phyloP scores from a whole-genome alignment of 2,888 invertebrate species.

The Eudemis profundana region DNA sequence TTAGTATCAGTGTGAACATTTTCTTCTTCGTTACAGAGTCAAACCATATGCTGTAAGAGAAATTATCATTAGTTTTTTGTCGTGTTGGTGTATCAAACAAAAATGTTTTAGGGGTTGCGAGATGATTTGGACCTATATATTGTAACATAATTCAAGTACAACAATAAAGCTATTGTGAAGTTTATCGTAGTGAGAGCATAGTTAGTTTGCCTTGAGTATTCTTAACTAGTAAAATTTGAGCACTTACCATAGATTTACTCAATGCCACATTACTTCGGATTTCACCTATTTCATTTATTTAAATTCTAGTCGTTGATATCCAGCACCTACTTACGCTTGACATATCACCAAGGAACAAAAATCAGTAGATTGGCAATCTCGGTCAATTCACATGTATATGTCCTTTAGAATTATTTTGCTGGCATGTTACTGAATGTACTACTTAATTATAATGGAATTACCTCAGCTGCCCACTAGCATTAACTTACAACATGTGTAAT shows the following conservation, averaged over 20 bases:
- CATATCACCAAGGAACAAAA: no score
- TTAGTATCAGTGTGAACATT: constrained; percentile 70
- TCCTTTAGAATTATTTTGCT: no score
- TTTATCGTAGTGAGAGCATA: constrained; percentile 11
- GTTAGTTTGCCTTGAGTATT: not conserved
- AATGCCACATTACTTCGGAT: not conserved
- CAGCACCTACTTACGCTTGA: no score
- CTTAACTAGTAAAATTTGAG: not conserved
- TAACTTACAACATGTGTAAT: no score
- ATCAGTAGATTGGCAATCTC: no score
- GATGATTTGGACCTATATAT: constrained; percentile 15
- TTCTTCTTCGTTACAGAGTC: constrained; percentile 50
- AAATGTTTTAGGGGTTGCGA: constrained; percentile 42
- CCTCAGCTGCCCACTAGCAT: no score
- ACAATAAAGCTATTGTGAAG: not conserved
- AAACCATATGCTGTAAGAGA: constrained; percentile 71
- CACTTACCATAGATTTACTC: not conserved
- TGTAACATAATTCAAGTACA: not conserved
- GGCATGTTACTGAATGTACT: no score
- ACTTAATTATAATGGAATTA: no score
- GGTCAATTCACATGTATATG: no score
- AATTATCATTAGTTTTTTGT: constrained; percentile 52
- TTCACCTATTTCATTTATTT: no score
- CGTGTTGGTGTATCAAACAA: constrained; percentile 28
- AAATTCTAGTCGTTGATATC: no score